Conservation (phyloP, 2,797 vertebrate genomes). For the Sternotherus odoratus region DNA sequence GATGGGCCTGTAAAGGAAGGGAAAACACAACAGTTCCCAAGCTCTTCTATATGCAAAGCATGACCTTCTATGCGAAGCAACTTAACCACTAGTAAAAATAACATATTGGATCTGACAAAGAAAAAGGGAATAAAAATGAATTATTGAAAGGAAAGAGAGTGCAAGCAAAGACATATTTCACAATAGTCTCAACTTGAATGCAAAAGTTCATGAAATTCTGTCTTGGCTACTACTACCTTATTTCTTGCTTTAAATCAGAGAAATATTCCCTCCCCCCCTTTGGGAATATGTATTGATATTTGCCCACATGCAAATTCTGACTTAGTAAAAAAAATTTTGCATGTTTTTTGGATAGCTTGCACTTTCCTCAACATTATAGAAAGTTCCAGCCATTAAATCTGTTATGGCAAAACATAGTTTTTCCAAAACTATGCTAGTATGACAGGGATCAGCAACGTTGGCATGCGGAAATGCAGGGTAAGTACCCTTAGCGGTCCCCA, state of each 20-base stretch:
- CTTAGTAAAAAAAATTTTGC: not conserved
- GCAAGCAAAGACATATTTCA: not conserved
- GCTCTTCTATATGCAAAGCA: not conserved
- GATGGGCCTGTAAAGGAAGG: conserved; percentile 9
- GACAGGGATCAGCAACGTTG: too few species aligned
- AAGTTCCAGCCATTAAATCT: conserved; percentile 43
- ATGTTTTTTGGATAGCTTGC: not conserved
- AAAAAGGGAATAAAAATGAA: not conserved
- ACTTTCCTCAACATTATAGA: not conserved
- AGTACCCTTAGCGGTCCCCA: too few species aligned
- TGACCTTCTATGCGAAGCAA: not conserved
- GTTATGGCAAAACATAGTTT: conserved; percentile 23
- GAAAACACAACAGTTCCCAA: not conserved
- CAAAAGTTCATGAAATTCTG: conserved; percentile 10
- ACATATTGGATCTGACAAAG: not conserved
- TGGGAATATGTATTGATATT: not conserved
- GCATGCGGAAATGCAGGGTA: too few species aligned
- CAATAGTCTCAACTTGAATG: not conserved
- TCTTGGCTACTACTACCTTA: not conserved
- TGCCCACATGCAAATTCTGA: not conserved
- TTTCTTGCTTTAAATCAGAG: not conserved
- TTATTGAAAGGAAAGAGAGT: not conserved
- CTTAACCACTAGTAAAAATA: not conserved
- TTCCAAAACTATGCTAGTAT: not conserved
- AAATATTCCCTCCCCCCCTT: not conserved